Evolutionary conservation across 2,797 vertebrate genomes (phyloP), one percentile per base, ranked within the genome.

Genomic region (Tauraco hartlaubi): DNA sequence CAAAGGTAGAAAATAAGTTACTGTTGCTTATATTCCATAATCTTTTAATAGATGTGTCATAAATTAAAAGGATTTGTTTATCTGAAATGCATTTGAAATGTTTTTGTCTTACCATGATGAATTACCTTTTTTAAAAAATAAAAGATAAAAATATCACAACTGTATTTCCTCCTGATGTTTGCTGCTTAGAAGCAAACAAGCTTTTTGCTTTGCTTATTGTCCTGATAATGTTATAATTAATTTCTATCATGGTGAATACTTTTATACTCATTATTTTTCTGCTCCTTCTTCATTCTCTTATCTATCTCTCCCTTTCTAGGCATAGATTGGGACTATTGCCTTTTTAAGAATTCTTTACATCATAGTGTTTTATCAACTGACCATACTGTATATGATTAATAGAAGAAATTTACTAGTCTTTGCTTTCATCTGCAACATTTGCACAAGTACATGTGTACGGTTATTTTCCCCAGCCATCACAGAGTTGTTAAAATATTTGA

Each of bases 241-340:
- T n/a, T n/a, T 39, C 62, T 52, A 15, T 16, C 9, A 26, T 2
- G 3, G 10, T 25, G 54, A 81, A 64, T 59, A 64, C 6, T 82
- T 77, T 48, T n/a, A 44, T 15, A 71, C 6, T 46, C 8, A 17
- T 2, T 29, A 43, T n/a, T 91, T 78, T 78, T 61, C 20, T 1
- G 23, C 20, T 89, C 28, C 15, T 86, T 7, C 49, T 22, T 80
- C 4, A 1, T 72, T 75, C 28, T 75, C 29, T 81, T 48, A 63
- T 15, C 48, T 84, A 19, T 11, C 11, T 37, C n/a, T 81, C 33
- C 11, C 26, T 64, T 28, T 71, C 25, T 13, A 78, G 20, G 49
- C 8, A 37, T 0, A 41, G 28, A 54, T 1, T 78, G 11, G 12
- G 31, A 68, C 68, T 51, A 77, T 0, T 64, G 20, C 6, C 25